These are phyloP conservation scores for Catostomus latipinnis DNA, from an alignment of 2,797 vertebrate genomes.

Conservation along the genomic window DNA sequence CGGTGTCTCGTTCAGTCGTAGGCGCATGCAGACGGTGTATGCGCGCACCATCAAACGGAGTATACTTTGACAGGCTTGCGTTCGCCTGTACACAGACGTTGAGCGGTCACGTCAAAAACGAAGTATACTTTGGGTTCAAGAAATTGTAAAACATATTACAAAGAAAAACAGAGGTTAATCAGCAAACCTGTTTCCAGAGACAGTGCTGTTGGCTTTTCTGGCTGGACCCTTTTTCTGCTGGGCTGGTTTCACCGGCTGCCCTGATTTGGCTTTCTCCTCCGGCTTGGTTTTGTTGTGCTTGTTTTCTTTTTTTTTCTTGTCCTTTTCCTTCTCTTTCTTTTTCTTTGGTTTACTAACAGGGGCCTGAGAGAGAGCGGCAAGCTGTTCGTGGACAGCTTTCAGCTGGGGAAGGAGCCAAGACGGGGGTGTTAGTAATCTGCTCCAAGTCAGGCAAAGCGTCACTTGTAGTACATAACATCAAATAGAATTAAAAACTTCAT, in stretches of 20 bases:
- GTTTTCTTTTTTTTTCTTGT: conserved; percentile 81
- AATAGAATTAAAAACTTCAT: not conserved
- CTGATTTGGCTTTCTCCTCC: conserved; percentile 79
- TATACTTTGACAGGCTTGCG: no score
- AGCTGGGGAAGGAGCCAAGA: conserved; percentile 73
- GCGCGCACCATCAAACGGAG: no score
- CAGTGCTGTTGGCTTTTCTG: conserved; percentile 82
- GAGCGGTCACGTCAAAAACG: no score
- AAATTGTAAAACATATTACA: no score
- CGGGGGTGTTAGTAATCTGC: conserved; percentile 43
- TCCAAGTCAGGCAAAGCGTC: conserved; percentile 11
- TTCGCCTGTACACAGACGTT: no score
- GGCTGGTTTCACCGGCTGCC: conserved; percentile 74
- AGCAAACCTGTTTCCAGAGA: conserved; percentile 78
- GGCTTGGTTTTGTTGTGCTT: conserved; percentile 77
- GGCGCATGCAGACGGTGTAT: no score
- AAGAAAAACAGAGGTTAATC: no score
- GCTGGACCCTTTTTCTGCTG: conserved; percentile 78
- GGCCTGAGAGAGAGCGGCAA: conserved; percentile 86
- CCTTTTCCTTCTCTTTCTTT: conserved; percentile 87
- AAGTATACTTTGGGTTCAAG: no score
- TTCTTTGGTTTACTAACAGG: conserved; percentile 90
- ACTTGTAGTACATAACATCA: not conserved
- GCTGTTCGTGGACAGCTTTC: conserved; percentile 89
- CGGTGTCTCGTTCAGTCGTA: no score